Conservation (phyloP, 2,888 invertebrate genomes). For the Idaea biselata region DNA sequence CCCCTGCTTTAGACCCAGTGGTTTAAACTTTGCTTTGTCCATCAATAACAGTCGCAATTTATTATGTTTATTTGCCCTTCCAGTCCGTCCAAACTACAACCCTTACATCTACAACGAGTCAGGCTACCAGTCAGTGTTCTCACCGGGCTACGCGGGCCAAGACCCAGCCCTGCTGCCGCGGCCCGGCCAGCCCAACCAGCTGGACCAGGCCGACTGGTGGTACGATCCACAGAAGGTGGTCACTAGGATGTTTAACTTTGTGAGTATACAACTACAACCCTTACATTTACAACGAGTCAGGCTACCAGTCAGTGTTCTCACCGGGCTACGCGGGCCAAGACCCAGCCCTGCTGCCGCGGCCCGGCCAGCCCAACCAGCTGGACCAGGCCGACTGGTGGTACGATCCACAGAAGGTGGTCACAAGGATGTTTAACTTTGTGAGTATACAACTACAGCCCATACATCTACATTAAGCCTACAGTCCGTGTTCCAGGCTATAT, state of each 20-base stretch:
- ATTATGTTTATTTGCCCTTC: background rate
- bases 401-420: constrained; percentile 79
- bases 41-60: too few species aligned
- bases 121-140: constrained; percentile 41
- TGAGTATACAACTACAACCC: constrained; percentile 72
- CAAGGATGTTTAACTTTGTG: constrained; percentile 88
- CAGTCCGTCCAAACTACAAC: constrained; percentile 69
- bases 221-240: constrained; percentile 78
- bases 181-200: constrained; percentile 72
- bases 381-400: constrained; percentile 79
- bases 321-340: constrained; percentile 37
- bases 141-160: constrained; percentile 39
- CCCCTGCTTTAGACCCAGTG: too few species aligned
- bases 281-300: constrained; percentile 64
- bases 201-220: constrained; percentile 79
- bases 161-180: constrained; percentile 30
- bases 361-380: constrained; percentile 73
- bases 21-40: too few species aligned
- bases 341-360: constrained; percentile 33
- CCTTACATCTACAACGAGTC: constrained; percentile 69
- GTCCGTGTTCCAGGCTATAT: background rate
- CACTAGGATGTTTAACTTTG: constrained; percentile 88
- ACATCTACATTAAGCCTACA: too few species aligned
- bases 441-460: too few species aligned
- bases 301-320: constrained; percentile 41